A percentile compares a stretch with the other conserved stretches of the same genome.
These are phyloP conservation scores for Monodelphis domestica DNA, from an alignment of 2,797 vertebrate species.

Conservation along the genomic window DNA sequence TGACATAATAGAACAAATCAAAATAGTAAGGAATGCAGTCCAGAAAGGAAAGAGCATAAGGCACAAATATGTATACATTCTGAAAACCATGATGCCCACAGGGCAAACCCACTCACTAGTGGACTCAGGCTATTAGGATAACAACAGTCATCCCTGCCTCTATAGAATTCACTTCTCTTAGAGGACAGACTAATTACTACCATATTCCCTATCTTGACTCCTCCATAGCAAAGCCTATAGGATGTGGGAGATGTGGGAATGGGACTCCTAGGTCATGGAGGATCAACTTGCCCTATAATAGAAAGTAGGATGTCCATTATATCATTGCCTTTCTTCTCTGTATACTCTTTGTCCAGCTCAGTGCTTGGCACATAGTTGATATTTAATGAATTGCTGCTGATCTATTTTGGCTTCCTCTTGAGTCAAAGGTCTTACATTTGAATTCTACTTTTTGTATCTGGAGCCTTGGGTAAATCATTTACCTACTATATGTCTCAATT, in stretches of 20 bases:
- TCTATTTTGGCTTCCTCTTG: neutral
- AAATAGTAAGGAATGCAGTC: neutral
- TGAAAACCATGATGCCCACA: no score
- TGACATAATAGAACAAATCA: neutral
- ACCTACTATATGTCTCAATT: neutral
- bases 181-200: no score
- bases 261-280: neutral
- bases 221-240: neutral
- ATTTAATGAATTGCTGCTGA: neutral
- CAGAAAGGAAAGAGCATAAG: neutral
- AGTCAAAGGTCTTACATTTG: neutral
- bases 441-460: neutral
- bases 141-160: neutral
- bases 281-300: neutral
- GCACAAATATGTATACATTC: neutral
- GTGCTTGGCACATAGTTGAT: neutral
- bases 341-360: neutral
- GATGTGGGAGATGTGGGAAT: neutral
- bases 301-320: neutral
- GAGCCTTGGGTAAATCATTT: neutral
- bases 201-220: neutral
- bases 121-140: neutral
- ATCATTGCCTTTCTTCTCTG: neutral
- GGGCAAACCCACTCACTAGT: neutral
- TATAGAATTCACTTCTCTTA: neutral